These are phyloP conservation scores for Brachionus plicatilis DNA, from an alignment of 1,140 invertebrate genomes.

Conservation along the genomic window DNA sequence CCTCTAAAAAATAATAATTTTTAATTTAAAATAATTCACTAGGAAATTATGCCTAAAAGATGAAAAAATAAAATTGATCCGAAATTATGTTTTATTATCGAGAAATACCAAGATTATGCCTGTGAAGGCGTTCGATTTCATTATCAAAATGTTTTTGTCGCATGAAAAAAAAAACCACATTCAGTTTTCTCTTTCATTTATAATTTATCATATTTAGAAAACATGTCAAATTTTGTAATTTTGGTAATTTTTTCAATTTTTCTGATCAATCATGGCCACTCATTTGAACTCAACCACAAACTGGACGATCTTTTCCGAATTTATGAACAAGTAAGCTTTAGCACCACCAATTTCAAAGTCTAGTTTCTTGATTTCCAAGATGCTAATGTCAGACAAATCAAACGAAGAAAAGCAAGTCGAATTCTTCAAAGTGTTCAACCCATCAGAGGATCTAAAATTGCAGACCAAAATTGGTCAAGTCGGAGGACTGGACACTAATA, in stretches of 20 bases:
- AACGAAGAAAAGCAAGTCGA: neutral
- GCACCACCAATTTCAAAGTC: neutral
- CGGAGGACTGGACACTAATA: slow-evolving; percentile 10
- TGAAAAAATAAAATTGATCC: neutral
- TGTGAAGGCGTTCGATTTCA: neutral
- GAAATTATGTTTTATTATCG: neutral
- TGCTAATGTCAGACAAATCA: neutral
- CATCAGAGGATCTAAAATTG: neutral
- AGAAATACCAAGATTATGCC: neutral
- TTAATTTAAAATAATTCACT: neutral
- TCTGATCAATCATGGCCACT: neutral
- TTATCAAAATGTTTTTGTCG: neutral
- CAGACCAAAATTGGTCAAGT: slow-evolving; percentile 12
- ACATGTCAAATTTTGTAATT: neutral
- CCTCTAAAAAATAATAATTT: neutral
- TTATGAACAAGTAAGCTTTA: neutral
- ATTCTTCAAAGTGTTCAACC: neutral
- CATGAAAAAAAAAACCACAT: neutral
- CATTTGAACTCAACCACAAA: neutral
- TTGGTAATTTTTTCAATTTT: neutral
- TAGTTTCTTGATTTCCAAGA: neutral
- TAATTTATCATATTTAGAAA: neutral
- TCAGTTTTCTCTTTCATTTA: neutral
- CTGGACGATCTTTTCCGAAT: neutral
- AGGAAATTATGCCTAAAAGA: neutral